Percentiles rank a stretch among this genome's conserved stretches.
Conservation (phyloP, 2,888 invertebrate species). For the Scaptomyza flava region DNA sequence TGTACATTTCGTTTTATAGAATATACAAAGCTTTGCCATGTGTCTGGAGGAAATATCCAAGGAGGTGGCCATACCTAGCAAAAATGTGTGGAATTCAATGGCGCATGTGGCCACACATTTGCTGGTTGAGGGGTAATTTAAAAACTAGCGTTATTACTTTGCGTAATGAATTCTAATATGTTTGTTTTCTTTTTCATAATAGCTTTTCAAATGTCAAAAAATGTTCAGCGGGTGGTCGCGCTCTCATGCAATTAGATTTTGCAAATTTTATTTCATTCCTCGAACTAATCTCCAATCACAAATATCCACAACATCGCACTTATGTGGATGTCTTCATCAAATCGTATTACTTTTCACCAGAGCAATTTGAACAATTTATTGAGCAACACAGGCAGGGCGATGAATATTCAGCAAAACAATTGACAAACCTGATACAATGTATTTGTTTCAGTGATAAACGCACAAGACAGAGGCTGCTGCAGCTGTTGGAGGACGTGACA, state of each 20-base stretch:
- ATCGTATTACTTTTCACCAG: conserved; percentile 96
- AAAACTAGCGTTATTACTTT: not conserved
- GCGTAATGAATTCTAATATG: not conserved
- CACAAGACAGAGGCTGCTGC: conserved; percentile 91
- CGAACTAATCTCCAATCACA: conserved; percentile 92
- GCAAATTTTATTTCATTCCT: conserved; percentile 96
- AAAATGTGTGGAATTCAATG: conserved; percentile 93
- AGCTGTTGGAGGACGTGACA: conserved; percentile 87
- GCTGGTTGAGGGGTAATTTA: conserved; percentile 93
- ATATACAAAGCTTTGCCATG: conserved; percentile 89
- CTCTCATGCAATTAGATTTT: conserved; percentile 98
- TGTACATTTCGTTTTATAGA: conserved; percentile 62
- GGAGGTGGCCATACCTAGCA: conserved; percentile 89
- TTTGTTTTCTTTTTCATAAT: not conserved
- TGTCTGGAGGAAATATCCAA: conserved; percentile 90
- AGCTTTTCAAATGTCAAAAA: conserved; percentile 94
- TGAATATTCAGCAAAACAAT: conserved; percentile 95
- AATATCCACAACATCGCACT: conserved; percentile 94
- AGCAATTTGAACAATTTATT: conserved; percentile 95
- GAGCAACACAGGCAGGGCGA: conserved; percentile 92
- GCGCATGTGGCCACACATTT: conserved; percentile 94
- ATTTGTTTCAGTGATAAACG: conserved; percentile 95
- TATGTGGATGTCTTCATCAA: conserved; percentile 98
- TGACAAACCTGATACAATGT: conserved; percentile 92
- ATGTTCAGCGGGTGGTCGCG: conserved; percentile 98